Conservation (phyloP, 2,113 vertebrate species). For the Pachyramphus minor region DNA sequence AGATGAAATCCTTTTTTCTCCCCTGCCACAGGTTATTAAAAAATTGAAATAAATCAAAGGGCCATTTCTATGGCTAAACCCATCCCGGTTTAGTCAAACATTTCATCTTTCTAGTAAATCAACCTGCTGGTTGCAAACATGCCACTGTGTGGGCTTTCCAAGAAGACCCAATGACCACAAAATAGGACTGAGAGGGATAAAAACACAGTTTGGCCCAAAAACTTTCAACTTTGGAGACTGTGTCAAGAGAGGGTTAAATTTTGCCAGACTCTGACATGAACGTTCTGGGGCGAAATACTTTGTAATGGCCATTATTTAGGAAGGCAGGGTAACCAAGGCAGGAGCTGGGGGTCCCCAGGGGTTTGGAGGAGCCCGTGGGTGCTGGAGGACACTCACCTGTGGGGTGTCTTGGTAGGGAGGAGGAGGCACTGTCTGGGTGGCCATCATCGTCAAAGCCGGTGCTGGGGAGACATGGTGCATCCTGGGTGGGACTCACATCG, state of each 20-base stretch:
- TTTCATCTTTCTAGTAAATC: neutral
- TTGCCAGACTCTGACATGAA: neutral
- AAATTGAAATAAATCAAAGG: neutral
- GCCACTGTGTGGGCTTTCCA: fast-evolving
- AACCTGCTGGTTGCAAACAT: neutral
- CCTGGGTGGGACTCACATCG: conserved; percentile 97
- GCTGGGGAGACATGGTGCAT: conserved; percentile 99
- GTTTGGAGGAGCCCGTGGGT: neutral
- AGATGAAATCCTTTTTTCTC: neutral
- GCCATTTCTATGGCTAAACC: neutral
- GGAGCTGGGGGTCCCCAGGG: fast-evolving
- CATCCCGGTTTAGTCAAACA: fast-evolving
- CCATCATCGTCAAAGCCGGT: conserved; percentile 98
- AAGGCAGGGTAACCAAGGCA: neutral
- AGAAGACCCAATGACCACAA: neutral
- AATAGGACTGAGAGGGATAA: neutral
- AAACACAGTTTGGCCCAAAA: fast-evolving
- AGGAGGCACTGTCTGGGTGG: conserved; percentile 98
- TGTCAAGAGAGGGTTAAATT: fast-evolving
- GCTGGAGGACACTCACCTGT: conserved; percentile 80
- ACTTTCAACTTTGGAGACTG: neutral
- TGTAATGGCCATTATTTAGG: neutral
- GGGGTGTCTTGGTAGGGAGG: conserved; percentile 97
- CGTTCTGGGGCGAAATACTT: neutral
- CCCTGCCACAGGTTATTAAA: neutral